These are phyloP conservation scores for Geotrypetes seraphini DNA, from an alignment of 2,797 vertebrate species.

Conservation along the genomic window DNA sequence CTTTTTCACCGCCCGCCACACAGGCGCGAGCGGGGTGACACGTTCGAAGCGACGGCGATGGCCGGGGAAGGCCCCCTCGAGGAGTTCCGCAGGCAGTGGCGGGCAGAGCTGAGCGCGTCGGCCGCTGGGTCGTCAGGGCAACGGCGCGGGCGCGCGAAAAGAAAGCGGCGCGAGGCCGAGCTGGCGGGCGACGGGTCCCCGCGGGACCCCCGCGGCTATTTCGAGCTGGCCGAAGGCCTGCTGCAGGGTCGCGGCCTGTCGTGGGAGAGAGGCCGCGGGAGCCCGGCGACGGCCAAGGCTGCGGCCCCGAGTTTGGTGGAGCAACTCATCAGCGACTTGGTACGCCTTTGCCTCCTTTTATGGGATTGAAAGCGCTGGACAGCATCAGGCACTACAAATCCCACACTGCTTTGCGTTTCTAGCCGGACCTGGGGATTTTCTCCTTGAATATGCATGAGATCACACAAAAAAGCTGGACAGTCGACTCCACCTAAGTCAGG, in stretches of 20 bases:
- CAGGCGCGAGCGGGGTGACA: too few relatives aligned
- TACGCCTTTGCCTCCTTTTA: too few relatives aligned
- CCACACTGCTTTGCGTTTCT: too few relatives aligned
- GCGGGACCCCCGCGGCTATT: background rate
- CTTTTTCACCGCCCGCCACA: too few relatives aligned
- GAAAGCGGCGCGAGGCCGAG: background rate
- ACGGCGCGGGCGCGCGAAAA: constrained; percentile 7
- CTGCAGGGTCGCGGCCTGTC: constrained; percentile 17
- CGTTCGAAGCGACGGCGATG: too few relatives aligned
- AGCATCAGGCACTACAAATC: too few relatives aligned
- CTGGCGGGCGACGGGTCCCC: background rate
- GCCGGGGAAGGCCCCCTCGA: constrained; percentile 16
- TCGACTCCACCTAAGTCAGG: too few relatives aligned
- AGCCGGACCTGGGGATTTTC: too few relatives aligned
- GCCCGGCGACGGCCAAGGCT: background rate
- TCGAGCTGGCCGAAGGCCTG: constrained; percentile 34
- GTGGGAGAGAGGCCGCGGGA: background rate
- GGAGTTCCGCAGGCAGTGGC: constrained; percentile 39
- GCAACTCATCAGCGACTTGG: constrained; percentile 58
- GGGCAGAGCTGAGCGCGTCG: constrained; percentile 39
- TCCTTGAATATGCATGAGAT: too few relatives aligned
- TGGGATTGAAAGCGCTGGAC: too few relatives aligned
- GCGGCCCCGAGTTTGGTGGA: constrained; percentile 40
- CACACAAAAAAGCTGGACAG: too few relatives aligned
- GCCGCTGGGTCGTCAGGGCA: too few relatives aligned